Percentiles rank a stretch among this genome's conserved stretches.
Conservation (phyloP, 1,140 invertebrate species). For the Pseudomyrmex gracilis region DNA sequence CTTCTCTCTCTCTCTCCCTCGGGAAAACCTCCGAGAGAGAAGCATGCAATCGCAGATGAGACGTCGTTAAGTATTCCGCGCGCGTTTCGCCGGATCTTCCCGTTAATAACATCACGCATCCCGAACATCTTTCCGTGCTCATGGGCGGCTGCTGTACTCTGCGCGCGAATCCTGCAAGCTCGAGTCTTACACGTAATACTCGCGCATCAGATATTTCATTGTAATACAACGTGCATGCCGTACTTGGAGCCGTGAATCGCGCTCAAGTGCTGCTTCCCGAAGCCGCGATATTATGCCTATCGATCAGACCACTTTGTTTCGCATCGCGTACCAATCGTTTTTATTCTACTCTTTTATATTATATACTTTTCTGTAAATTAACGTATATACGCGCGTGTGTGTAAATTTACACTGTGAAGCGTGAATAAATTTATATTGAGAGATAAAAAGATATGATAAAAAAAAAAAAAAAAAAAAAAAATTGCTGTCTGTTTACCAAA, state of each 20-base stretch:
- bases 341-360: neutral
- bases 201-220: constrained; percentile 18
- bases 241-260: neutral
- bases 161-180: constrained; percentile 11
- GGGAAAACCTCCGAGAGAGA: neutral
- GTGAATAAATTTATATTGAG: no score
- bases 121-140: constrained; percentile 41
- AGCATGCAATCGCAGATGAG: constrained; percentile 26
- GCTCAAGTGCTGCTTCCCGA: neutral
- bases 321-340: neutral
- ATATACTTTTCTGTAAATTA: no score
- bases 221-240: constrained; percentile 7
- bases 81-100: constrained; percentile 30
- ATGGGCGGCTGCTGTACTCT: neutral
- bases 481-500: neutral
- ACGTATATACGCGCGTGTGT: no score
- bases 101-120: constrained; percentile 55
- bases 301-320: neutral
- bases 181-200: constrained; percentile 19
- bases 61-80: constrained; percentile 34
- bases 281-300: neutral
- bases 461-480: neutral
- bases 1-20: neutral
- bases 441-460: no score
- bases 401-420: no score